phyloP scores from a whole-genome alignment of 2,888 invertebrate genomes.

The Trichopria drosophilae region DNA sequence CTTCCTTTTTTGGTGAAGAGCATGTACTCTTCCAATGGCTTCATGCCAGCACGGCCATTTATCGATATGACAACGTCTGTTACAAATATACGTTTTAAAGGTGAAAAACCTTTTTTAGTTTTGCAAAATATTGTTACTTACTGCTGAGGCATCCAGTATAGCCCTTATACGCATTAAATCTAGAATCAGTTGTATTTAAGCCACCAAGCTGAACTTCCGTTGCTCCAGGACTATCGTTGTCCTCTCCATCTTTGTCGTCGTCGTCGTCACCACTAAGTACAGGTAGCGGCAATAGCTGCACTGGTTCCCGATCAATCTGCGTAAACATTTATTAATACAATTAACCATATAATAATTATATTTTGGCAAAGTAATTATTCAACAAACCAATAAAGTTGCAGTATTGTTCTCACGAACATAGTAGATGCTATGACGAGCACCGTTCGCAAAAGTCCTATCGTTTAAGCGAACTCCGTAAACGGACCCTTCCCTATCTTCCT shows the following conservation, averaged over 20 bases:
- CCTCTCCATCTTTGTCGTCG: slow-evolving; percentile 42
- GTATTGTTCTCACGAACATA: slow-evolving; percentile 71
- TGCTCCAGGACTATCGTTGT: slow-evolving; percentile 59
- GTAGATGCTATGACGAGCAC: slow-evolving; percentile 76
- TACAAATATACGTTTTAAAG: slow-evolving; percentile 24
- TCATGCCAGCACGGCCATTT: slow-evolving; percentile 72
- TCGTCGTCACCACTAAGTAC: slow-evolving; percentile 69
- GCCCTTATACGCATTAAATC: slow-evolving; percentile 80
- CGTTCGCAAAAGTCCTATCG: slow-evolving; percentile 80
- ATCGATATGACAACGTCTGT: slow-evolving; percentile 84
- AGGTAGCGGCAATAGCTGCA: slow-evolving; percentile 70
- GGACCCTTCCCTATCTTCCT: slow-evolving; percentile 80
- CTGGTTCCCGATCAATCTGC: slow-evolving; percentile 75
- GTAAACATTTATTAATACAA: slow-evolving; percentile 41
- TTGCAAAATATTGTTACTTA: slow-evolving; percentile 60
- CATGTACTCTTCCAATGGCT: slow-evolving; percentile 90
- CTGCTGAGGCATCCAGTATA: slow-evolving; percentile 90
- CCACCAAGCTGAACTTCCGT: slow-evolving; percentile 88
- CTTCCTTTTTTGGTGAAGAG: slow-evolving; percentile 82
- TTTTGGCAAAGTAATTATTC: not conserved
- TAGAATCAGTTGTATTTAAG: slow-evolving; percentile 79
- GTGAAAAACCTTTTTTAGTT: slow-evolving; percentile 13
- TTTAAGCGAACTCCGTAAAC: slow-evolving; percentile 75
- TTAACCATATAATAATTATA: not conserved
- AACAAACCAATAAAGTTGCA: slow-evolving; percentile 63